A percentile compares a stretch with the other conserved stretches of the same genome.
Conservation (phyloP, 30 jellyfish, hydroid and myxozoan genomes). For the Cassiopea andromeda region DNA sequence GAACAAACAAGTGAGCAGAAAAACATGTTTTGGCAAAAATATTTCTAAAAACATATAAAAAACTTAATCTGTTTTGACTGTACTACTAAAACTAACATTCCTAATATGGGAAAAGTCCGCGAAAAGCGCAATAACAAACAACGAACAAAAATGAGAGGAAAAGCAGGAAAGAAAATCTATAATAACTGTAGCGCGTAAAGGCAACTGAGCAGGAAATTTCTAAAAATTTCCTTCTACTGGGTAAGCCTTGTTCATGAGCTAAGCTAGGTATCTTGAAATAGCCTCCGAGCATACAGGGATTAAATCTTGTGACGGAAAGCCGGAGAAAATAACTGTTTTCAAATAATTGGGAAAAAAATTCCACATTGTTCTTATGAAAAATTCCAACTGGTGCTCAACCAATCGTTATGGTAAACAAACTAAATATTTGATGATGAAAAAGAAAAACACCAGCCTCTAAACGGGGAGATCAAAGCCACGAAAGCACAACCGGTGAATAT, state of each 20-base stretch:
- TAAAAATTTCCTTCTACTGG: not conserved
- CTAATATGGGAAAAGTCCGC: not conserved
- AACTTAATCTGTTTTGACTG: conserved; percentile 1
- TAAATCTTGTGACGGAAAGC: conserved; percentile 5
- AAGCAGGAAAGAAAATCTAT: not conserved
- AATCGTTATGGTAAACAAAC: conserved; percentile 10
- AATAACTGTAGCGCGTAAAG: not conserved
- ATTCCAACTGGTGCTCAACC: conserved; percentile 21
- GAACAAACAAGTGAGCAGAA: not conserved
- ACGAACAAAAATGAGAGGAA: not conserved
- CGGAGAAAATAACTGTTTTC: conserved; percentile 12
- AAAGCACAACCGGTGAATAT: not conserved
- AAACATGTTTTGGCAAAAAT: not conserved
- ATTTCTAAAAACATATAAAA: not conserved
- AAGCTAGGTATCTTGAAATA: not conserved
- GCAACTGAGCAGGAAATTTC: not conserved
- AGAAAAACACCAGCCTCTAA: conserved; percentile 26
- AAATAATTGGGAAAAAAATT: not conserved
- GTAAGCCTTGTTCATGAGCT: not conserved
- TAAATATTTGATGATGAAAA: conserved; percentile 50
- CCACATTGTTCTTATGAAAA: not conserved
- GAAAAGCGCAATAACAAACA: not conserved
- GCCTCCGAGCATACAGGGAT: not conserved
- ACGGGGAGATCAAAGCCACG: conserved; percentile 37
- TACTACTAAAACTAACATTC: not conserved